Evolutionary conservation across 1,140 invertebrate genomes (phyloP), one percentile per base, ranked within the genome.

Genomic region (Thereuonema tuberculata): DNA sequence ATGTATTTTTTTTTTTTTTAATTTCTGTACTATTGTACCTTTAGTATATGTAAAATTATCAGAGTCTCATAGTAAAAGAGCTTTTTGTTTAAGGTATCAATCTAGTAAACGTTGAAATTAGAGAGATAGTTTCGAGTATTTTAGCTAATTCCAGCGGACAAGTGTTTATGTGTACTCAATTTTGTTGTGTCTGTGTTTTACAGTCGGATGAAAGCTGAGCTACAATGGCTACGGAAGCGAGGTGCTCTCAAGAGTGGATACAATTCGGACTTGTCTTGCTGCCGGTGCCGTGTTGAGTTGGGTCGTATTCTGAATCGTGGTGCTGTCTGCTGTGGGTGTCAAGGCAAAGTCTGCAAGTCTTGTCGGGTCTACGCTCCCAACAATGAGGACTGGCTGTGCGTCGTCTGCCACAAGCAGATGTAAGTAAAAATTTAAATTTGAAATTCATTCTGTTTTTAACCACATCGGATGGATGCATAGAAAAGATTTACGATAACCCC

Each of bases 261-360:
- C 52, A 56, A 58, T 23, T 56, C 50, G 17, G 63, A 68, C 71
- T 76, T 81, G 60, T 77, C 78, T 65, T 87, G 85, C 69, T 80
- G 81, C 15, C 76, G 84, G 70, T 87, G 85, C 71, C 74, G 80
- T 55, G 75, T 77, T 31, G 81, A 83, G 67, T 75, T 87, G 63
- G 85, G 85, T 47, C 76, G 83, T 62, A 82, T 87, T 65, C 81
- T 86, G 64, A 87, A 87, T 73, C 77, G 84, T 31, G 85, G 85
- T 2, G 83, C 84, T 14, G 70, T 77, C 49, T 87, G 85, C 70
- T 76, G 78, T 53, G 75, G 79, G 5, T 87, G 85, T 72, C 77
- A 81, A 62, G 75, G 82, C 67, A 77, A 81, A 64, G 84, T 87
- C 27, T 87, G 85, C 74, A 84, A 85, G 70, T 78, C 78, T 66